phyloP scores from a whole-genome alignment of 2,888 invertebrate species.

The Tridacna crocea region DNA sequence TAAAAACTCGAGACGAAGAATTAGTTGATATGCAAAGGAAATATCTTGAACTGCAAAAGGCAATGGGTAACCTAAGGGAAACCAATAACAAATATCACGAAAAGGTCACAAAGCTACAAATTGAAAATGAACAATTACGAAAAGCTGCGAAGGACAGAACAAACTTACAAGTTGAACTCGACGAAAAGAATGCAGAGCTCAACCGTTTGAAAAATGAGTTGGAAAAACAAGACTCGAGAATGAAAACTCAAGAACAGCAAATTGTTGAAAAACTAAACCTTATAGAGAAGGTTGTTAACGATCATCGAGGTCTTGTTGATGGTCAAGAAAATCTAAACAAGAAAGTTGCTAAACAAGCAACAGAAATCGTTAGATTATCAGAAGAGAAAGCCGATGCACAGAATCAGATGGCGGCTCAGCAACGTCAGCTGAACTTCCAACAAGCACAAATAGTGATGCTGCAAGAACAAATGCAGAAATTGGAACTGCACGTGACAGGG shows the following conservation, averaged over 20 bases:
- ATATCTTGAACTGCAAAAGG: slow-evolving; percentile 69
- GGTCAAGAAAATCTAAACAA: slow-evolving; percentile 67
- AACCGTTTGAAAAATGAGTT: slow-evolving; percentile 57
- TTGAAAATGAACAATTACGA: slow-evolving; percentile 67
- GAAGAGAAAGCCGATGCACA: slow-evolving; percentile 65
- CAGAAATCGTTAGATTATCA: slow-evolving; percentile 58
- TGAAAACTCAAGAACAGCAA: slow-evolving; percentile 59
- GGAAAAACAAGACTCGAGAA: slow-evolving; percentile 62
- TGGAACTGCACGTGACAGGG: slow-evolving; percentile 55
- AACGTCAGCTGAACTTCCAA: slow-evolving; percentile 67
- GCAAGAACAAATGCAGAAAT: slow-evolving; percentile 65
- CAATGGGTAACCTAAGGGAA: slow-evolving; percentile 67
- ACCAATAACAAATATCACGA: slow-evolving; percentile 71
- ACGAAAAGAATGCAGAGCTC: slow-evolving; percentile 59
- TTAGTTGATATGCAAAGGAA: slow-evolving; percentile 66
- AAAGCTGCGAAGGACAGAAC: slow-evolving; percentile 59
- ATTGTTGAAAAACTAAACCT: slow-evolving; percentile 64
- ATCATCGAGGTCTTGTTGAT: slow-evolving; percentile 60
- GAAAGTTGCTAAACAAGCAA: slow-evolving; percentile 54
- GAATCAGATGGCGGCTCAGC: slow-evolving; percentile 62
- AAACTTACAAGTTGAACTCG: slow-evolving; percentile 62
- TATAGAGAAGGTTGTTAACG: slow-evolving; percentile 64
- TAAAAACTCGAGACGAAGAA: slow-evolving; percentile 62
- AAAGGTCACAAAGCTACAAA: slow-evolving; percentile 69
- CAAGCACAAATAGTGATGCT: slow-evolving; percentile 67